Base-by-base conservation (phyloP, 2,113 vertebrate species). In the Glaucomys volans region DNA sequence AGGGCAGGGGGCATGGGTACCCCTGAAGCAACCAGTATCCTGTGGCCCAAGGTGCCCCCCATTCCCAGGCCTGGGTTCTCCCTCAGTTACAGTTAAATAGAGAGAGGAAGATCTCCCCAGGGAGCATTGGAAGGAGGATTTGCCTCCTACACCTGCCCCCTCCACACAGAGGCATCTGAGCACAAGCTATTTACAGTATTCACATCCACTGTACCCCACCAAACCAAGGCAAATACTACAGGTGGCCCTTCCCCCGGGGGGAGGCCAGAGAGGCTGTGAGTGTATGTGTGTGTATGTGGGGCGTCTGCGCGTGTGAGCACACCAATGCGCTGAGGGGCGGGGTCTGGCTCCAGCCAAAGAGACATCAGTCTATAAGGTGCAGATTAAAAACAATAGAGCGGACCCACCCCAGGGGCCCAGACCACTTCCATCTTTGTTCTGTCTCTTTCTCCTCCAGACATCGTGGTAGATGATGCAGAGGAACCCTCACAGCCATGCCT, bases 181-280 rank as follows among this genome's bases (percentile, higher is more conserved):
- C 92, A 93, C 64, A 13, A 95, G 90, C 52, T 98, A 99, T 99
- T 99, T 99, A 99, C 99, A 99, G 98, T 99, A 99, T 99, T 99
- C 99, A 99, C 99, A 99, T 98, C 99, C 98, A 98, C 98, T 98
- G 99, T 98, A 99, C 98, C 99, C 99, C 99, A 97, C 98, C 97
- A 97, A 97, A 95, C 97, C 97, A 98, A 99, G 99, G 99, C 99
- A 99, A 99, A 99, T 99, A 99, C 99, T 99, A 99, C 99, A 98
- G 90, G 42, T 1, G 94, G 76, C 85, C 95, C 59, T 47, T 84
- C 92, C 97, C 87, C 57, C 17, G 24, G 84, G 64, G 87, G 57
- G 57, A 86, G 93, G 86, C 96, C 97, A 94, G 87, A 94, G 95
- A 96, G 96, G 97, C 96, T 97, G 79, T 98, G 98, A 98, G 72